phyloP scores from a whole-genome alignment of 1,140 invertebrate species.

The Drosophila gunungcola region DNA sequence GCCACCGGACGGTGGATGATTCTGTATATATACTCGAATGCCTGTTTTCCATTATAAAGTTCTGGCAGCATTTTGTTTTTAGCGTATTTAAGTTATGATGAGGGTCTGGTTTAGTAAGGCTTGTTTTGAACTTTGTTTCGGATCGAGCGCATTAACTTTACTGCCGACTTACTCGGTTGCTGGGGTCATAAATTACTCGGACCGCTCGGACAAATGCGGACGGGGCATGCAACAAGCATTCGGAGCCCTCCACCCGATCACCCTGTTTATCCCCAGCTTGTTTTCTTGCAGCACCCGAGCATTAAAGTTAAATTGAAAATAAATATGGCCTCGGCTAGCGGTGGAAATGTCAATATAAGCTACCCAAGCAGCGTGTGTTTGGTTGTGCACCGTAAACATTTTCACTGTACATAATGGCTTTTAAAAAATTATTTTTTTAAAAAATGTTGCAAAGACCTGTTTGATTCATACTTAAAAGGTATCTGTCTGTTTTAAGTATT shows the following conservation, averaged over 20 bases:
- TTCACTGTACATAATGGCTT: neutral
- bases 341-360: constrained; percentile 66
- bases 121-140: constrained; percentile 38
- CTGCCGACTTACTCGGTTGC: constrained; percentile 36
- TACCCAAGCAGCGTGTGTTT: constrained; percentile 25
- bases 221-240: constrained; percentile 65
- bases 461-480: neutral
- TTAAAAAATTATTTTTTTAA: neutral
- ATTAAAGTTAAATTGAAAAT: constrained; percentile 79
- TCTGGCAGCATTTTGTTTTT: constrained; percentile 68
- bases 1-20: constrained; percentile 7
- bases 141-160: constrained; percentile 68
- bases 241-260: constrained; percentile 5
- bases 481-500: neutral
- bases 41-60: constrained; percentile 54
- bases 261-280: constrained; percentile 24
- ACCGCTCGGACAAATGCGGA: constrained; percentile 49
- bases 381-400: constrained; percentile 11
- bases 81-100: constrained; percentile 74
- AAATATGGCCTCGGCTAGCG: constrained; percentile 52
- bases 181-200: constrained; percentile 66
- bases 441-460: neutral
- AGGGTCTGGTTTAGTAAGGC: constrained; percentile 49
- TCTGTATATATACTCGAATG: neutral
- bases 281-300: constrained; percentile 55